Percentiles rank a stretch among this genome's conserved stretches.
Conservation (phyloP, 2,888 invertebrate species). For the Tipula confusa region DNA sequence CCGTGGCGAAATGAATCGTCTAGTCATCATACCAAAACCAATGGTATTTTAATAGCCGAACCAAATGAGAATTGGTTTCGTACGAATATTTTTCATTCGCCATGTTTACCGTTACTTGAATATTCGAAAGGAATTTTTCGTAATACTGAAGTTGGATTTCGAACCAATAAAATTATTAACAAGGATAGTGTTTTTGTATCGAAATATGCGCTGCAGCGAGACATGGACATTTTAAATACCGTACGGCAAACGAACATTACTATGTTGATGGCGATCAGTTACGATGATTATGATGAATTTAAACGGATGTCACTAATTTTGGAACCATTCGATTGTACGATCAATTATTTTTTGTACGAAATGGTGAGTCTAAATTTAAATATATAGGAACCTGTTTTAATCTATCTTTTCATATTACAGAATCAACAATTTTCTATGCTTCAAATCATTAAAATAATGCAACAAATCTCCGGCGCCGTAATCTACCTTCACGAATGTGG, state of each 20-base stretch:
- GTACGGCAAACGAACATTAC: constrained; percentile 28
- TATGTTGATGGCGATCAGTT: constrained; percentile 51
- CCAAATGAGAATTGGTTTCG: constrained; percentile 33
- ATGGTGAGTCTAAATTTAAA: constrained; percentile 45
- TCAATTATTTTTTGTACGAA: constrained; percentile 50
- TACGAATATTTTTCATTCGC: constrained; percentile 32
- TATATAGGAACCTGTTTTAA: constrained; percentile 29
- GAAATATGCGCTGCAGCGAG: constrained; percentile 35
- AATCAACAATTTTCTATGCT: constrained; percentile 50
- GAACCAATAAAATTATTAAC: constrained; percentile 30
- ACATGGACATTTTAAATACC: constrained; percentile 36
- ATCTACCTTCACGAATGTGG: constrained; percentile 53
- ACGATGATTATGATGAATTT: constrained; percentile 44
- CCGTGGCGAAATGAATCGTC: background rate
- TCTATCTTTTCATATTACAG: constrained; percentile 36
- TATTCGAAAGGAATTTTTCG: constrained; percentile 36
- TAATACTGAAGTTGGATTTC: constrained; percentile 33
- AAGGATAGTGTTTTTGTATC: constrained; percentile 28
- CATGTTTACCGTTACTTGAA: constrained; percentile 34
- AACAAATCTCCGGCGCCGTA: constrained; percentile 52
- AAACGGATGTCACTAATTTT: constrained; percentile 51
- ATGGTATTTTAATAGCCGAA: constrained; percentile 30
- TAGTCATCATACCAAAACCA: constrained; percentile 13
- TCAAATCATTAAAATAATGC: constrained; percentile 38
- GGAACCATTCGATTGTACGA: constrained; percentile 51